Evolutionary conservation across 2,888 invertebrate genomes (phyloP).

Genomic region (Venustoraphidia nigricollis): DNA sequence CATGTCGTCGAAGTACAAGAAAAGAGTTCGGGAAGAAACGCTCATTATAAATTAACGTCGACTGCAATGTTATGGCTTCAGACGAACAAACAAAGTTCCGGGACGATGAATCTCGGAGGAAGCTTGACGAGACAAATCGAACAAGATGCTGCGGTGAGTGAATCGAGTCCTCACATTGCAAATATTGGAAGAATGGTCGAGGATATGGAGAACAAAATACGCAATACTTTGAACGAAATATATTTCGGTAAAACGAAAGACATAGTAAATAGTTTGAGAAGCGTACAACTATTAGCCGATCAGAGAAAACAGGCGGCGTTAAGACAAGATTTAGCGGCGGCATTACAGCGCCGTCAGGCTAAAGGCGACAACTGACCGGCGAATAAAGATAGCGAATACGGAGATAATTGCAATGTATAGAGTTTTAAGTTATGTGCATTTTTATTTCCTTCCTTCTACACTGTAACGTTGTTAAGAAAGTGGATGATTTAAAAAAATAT

Average conservation of each 20-base stretch:
- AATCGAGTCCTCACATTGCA: conserved; percentile 91
- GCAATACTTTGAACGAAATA: conserved; percentile 94
- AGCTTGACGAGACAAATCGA: conserved; percentile 96
- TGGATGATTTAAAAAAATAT: neutral
- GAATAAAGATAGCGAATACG: neutral
- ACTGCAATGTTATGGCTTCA: conserved; percentile 99
- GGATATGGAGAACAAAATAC: conserved; percentile 99
- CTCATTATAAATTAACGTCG: conserved; percentile 96
- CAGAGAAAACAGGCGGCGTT: conserved; percentile 70
- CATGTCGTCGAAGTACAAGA: conserved; percentile 98
- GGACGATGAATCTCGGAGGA: conserved; percentile 98
- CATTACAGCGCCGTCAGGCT: conserved; percentile 67
- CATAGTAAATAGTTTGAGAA: conserved; percentile 85
- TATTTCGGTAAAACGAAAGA: conserved; percentile 99
- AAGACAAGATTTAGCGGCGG: conserved; percentile 72
- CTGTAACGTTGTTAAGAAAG: too few species aligned
- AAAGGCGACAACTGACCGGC: conserved; percentile 31
- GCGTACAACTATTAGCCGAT: conserved; percentile 70
- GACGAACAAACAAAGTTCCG: conserved; percentile 90
- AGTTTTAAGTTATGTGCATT: too few species aligned
- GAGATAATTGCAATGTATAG: neutral
- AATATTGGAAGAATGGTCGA: conserved; percentile 99
- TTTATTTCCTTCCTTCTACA: too few species aligned
- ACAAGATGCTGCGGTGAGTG: conserved; percentile 78
- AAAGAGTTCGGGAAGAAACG: conserved; percentile 83